phyloP scores from a whole-genome alignment of 1,140 invertebrate genomes.

The Odontomachus brunneus region DNA sequence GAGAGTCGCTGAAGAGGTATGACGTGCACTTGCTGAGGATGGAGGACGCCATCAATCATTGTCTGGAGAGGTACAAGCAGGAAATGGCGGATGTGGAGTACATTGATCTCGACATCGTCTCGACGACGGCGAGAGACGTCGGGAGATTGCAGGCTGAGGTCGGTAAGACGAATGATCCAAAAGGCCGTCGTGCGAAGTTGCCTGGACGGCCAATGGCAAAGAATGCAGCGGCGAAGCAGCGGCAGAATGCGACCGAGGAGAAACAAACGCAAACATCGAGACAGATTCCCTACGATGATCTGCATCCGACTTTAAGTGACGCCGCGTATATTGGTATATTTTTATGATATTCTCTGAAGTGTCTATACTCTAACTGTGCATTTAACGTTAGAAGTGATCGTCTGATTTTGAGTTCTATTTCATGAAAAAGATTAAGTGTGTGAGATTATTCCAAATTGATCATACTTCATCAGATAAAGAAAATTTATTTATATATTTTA shows the following conservation, averaged over 20 bases:
- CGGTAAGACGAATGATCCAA: not conserved
- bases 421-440: no score
- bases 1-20: constrained; percentile 82
- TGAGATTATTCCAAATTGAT: no score
- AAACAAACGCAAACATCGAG: constrained; percentile 87
- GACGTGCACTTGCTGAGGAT: constrained; percentile 86
- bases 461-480: no score
- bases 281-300: constrained; percentile 86
- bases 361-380: no score
- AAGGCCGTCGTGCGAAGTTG: not conserved
- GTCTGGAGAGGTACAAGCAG: constrained; percentile 85
- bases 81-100: constrained; percentile 85
- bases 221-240: not conserved
- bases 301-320: constrained; percentile 80
- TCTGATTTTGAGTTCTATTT: no score
- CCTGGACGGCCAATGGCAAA: not conserved
- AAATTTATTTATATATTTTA: no score
- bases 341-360: not conserved
- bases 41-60: constrained; percentile 86
- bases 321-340: constrained; percentile 84
- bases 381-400: no score
- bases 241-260: constrained; percentile 1
- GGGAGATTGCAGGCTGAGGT: not conserved
- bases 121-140: not conserved
- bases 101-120: constrained; percentile 78